Evolutionary conservation across 1,140 invertebrate species (phyloP), one percentile per base, ranked within the genome.

Genomic region (Hestina assimilis): DNA sequence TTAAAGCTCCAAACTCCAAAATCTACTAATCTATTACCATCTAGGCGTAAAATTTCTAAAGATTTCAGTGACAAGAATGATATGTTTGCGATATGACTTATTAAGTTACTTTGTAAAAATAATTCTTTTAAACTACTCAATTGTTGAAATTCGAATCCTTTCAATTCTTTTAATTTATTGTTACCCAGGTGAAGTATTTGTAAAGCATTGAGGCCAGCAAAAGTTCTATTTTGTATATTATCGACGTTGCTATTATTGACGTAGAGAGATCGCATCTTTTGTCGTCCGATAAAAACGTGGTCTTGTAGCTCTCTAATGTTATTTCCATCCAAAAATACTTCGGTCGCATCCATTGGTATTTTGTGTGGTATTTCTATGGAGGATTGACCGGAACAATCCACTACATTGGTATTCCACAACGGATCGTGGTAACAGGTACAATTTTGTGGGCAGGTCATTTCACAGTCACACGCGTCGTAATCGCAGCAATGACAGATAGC

Each of bases 401-500:
- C 96, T 3, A 97, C 95, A 80, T 98, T 97, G 20, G 95, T 95
- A 58, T 94, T 95, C 96, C 96, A 97, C 9, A 96, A 94, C 78
- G 96, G 94, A 72, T 97, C 96, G 87, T 96, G 94, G 83, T 96
- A 97, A 76, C 96, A 98, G 55, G 94, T 94, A 88, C 96, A 98
- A 74, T 96, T 96, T 59, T 92, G 92, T 1, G 96, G 96, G 72
- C 96, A 98, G 2, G 94, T 96, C 96, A 97, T 97, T 88, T 97
- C 95, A 86, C 96, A 98, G 83, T 98, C 96, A 83, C 96, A 98
- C 40, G 96, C 96, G 78, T 97, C 96, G 78, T 96, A 97, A 69
- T 98, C 96, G 77, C 96, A 98, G 86, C 96, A 98, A 69, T 96
- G 95, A 76, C 96, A 98, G 38, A 97, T 87, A 11, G 96, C 94